Conservation (phyloP, 2,888 invertebrate genomes). For the Acleris emargana region DNA sequence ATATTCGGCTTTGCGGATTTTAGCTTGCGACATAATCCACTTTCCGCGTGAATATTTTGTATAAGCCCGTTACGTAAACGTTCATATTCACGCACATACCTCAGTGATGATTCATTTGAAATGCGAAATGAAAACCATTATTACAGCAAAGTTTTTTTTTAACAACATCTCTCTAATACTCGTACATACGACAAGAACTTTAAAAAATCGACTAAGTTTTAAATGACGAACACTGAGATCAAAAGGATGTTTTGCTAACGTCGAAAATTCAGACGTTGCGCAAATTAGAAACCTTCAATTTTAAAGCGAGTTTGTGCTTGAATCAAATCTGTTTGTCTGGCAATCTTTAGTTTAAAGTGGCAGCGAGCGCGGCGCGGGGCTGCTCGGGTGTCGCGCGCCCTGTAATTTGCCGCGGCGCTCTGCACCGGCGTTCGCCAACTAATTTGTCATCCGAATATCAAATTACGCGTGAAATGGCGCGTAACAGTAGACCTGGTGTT, state of each 20-base stretch:
- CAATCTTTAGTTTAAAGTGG: conserved; percentile 33
- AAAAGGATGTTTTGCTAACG: background rate
- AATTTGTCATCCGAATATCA: conserved; percentile 83
- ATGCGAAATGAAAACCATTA: conserved; percentile 12
- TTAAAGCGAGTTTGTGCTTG: conserved; percentile 10
- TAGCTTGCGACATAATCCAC: conserved; percentile 35
- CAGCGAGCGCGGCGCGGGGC: conserved; percentile 31
- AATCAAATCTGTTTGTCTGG: conserved; percentile 25
- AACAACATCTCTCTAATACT: no score
- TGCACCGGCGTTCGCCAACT: conserved; percentile 66
- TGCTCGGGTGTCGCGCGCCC: conserved; percentile 50
- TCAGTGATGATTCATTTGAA: conserved; percentile 24
- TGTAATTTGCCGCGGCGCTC: conserved; percentile 71
- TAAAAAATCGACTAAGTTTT: background rate
- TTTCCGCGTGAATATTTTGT: conserved; percentile 35
- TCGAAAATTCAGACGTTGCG: background rate
- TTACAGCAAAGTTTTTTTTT: no score
- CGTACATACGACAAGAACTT: no score
- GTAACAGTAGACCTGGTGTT: conserved; percentile 70
- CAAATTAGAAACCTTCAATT: conserved; percentile 6
- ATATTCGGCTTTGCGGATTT: conserved; percentile 37
- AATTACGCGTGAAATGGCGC: conserved; percentile 80
- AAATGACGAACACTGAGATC: background rate
- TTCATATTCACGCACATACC: conserved; percentile 22
- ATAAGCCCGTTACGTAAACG: conserved; percentile 31